Conservation (phyloP, 2,797 vertebrate genomes). For the Catostomus latipinnis region DNA sequence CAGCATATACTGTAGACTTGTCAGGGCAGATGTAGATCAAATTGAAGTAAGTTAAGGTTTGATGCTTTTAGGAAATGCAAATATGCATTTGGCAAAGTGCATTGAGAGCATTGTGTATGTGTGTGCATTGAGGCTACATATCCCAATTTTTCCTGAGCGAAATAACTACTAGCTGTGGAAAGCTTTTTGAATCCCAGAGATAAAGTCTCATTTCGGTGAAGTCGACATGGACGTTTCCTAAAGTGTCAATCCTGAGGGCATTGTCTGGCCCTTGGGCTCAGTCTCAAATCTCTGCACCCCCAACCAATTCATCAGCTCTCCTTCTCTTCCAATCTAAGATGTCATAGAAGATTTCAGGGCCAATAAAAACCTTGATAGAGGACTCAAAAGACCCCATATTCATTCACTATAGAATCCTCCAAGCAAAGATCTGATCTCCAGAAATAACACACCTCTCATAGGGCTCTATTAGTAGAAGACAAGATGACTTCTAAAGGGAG, state of each 20-base stretch:
- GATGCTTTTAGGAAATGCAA: conserved; percentile 54
- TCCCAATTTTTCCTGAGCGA: conserved; percentile 24
- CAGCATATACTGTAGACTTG: conserved; percentile 35
- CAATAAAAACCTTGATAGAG: conserved; percentile 39
- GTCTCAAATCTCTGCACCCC: conserved; percentile 53
- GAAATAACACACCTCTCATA: conserved; percentile 63
- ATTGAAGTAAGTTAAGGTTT: conserved; percentile 54
- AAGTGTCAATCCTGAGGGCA: conserved; percentile 60
- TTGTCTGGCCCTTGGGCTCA: conserved; percentile 40
- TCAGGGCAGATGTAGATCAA: conserved; percentile 42
- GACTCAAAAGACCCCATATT: conserved; percentile 33
- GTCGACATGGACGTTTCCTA: conserved; percentile 37
- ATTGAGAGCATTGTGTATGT: conserved; percentile 13
- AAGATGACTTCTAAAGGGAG: conserved; percentile 50
- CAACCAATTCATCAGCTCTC: conserved; percentile 62
- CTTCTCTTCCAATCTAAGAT: conserved; percentile 44
- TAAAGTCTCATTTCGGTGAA: conserved; percentile 48
- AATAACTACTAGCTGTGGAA: conserved; percentile 43
- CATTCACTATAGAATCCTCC: conserved; percentile 18
- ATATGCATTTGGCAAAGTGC: conserved; percentile 35
- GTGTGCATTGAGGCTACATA: conserved; percentile 3
- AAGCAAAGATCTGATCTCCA: conserved; percentile 55
- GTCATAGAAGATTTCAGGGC: conserved; percentile 50
- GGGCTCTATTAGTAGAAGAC: conserved; percentile 62
- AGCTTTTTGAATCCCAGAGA: conserved; percentile 38